phyloP scores from a whole-genome alignment of 2,797 vertebrate species.

The Rhincodon typus region DNA sequence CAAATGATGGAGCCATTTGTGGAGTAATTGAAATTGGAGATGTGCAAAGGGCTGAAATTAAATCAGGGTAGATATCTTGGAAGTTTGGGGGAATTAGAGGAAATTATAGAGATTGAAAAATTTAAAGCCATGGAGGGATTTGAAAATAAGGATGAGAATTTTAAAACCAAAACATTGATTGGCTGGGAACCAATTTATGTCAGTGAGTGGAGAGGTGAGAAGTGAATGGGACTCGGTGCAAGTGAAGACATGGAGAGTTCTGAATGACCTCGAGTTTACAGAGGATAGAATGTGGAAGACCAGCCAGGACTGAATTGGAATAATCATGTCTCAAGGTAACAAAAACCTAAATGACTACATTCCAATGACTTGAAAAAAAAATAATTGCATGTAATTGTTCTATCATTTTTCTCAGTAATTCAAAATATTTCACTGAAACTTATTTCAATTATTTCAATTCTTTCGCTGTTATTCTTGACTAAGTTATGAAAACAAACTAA shows the following conservation, averaged over 20 bases:
- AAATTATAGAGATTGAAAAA: background rate
- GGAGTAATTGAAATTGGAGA: background rate
- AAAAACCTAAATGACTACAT: background rate
- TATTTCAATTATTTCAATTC: background rate
- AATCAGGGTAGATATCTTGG: background rate
- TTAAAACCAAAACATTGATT: background rate
- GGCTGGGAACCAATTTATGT: background rate
- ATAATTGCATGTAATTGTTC: background rate
- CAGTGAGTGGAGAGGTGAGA: background rate
- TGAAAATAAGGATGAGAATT: background rate
- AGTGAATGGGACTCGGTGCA: background rate
- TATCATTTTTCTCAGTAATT: background rate
- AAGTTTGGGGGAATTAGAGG: background rate
- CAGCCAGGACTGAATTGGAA: background rate
- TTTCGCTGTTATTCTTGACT: background rate
- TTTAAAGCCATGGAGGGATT: background rate
- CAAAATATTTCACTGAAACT: background rate
- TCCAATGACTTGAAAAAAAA: background rate
- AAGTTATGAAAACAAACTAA: background rate
- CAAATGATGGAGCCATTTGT: background rate
- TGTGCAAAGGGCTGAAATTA: background rate
- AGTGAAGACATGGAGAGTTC: background rate
- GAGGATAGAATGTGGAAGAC: background rate
- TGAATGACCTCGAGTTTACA: background rate
- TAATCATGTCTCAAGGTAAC: background rate